Conservation (phyloP, 2,113 vertebrate species). For the Deroptyus accipitrinus region DNA sequence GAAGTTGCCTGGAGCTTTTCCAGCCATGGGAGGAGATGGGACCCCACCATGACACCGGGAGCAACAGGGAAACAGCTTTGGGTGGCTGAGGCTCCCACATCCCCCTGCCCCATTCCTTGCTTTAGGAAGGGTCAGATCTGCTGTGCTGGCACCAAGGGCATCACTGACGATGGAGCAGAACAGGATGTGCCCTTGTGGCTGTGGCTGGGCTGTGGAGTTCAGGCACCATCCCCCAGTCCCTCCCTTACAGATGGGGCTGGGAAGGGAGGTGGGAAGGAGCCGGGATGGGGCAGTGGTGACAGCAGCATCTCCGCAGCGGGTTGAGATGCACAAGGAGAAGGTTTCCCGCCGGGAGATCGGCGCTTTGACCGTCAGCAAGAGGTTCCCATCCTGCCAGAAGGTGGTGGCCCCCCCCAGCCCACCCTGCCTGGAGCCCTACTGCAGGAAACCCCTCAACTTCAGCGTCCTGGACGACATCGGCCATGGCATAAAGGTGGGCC, state of each 20-base stretch:
- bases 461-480: slow-evolving; percentile 81
- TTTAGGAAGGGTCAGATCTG: neutral
- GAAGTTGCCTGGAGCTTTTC: neutral
- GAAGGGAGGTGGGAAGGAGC: neutral
- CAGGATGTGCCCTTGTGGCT: neutral
- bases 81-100: fast-evolving
- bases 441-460: slow-evolving; percentile 82
- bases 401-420: slow-evolving; percentile 66
- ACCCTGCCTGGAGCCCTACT: slow-evolving; percentile 73
- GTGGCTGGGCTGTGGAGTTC: fast-evolving
- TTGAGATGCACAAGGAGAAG: slow-evolving; percentile 86
- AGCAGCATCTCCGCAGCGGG: slow-evolving; percentile 66
- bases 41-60: neutral
- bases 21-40: neutral
- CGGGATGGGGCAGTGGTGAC: fast-evolving
- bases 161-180: neutral
- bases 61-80: neutral
- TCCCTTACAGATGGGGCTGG: neutral
- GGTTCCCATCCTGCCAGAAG: slow-evolving; percentile 53
- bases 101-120: fast-evolving
- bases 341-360: slow-evolving; percentile 85
- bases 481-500: slow-evolving; percentile 82
- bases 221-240: neutral
- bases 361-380: slow-evolving; percentile 66
- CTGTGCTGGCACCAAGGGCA: neutral